phyloP scores from a whole-genome alignment of 2,113 vertebrate species.

The Serinus canaria region DNA sequence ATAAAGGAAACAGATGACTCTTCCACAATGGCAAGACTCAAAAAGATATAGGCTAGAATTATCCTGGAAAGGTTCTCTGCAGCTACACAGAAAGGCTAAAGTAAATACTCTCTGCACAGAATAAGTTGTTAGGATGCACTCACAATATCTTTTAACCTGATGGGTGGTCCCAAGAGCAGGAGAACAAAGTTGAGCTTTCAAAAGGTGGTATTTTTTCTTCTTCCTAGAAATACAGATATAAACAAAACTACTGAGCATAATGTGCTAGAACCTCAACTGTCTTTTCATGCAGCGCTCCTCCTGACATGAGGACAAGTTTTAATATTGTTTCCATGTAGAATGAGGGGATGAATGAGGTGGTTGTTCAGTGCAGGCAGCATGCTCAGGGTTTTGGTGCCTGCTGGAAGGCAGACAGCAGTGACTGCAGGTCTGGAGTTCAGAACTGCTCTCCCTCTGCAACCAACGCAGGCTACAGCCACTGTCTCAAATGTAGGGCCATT shows the following conservation, averaged over 20 bases:
- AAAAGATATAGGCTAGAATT: background rate
- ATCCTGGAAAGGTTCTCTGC: background rate
- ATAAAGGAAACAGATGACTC: slow-evolving; percentile 14
- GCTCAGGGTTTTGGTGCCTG: background rate
- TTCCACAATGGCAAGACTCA: background rate
- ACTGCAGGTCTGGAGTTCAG: background rate
- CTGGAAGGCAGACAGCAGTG: background rate
- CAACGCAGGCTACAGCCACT: background rate
- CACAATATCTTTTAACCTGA: background rate
- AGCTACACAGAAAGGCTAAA: background rate
- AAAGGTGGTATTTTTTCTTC: background rate
- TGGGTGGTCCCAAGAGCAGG: background rate
- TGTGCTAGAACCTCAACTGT: background rate
- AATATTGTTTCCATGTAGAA: background rate
- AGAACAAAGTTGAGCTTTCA: background rate
- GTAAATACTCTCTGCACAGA: background rate
- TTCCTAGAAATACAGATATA: background rate
- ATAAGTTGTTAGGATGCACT: background rate
- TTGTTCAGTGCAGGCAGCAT: background rate
- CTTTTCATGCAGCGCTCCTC: background rate
- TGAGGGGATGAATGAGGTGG: background rate
- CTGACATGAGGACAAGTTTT: background rate
- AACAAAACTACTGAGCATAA: background rate
- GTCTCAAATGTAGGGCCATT: background rate
- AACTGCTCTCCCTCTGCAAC: background rate